phyloP scores from a whole-genome alignment of 92 coral and sea anemone species.

The Siderastrea radians region DNA sequence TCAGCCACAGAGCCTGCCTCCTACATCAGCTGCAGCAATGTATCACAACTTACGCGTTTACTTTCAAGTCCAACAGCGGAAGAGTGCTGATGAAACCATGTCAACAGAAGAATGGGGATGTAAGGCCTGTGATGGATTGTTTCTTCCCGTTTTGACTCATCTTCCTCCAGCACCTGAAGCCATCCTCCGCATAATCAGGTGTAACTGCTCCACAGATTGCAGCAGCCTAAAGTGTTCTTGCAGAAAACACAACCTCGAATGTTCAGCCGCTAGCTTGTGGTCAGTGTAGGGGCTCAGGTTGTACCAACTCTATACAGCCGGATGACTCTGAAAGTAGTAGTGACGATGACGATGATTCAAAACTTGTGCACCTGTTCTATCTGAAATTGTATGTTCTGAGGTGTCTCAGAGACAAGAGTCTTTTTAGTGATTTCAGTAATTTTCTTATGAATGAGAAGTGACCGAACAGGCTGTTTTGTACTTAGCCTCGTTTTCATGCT shows the following conservation, averaged over 20 bases:
- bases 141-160: conserved; percentile 1
- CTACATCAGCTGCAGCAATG: conserved; percentile 47
- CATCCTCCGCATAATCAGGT: conserved; percentile 37
- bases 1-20: conserved; percentile 37
- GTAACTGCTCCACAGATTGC: conserved; percentile 47
- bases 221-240: conserved; percentile 35
- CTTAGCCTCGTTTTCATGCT: background rate
- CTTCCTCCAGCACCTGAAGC: conserved; percentile 25
- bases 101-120: conserved; percentile 22
- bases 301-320: conserved; percentile 28
- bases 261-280: conserved; percentile 56
- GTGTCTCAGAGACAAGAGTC: too few species aligned
- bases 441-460: too few species aligned
- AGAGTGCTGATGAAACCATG: conserved; percentile 18
- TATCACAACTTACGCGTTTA: conserved; percentile 26
- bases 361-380: background rate
- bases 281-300: conserved; percentile 55
- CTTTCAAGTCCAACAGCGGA: conserved; percentile 44
- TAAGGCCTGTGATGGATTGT: background rate
- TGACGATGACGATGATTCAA: background rate
- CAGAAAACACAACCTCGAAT: conserved; percentile 35
- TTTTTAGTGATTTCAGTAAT: too few species aligned
- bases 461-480: background rate
- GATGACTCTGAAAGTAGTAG: conserved; percentile 1
- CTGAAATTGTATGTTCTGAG: background rate